Conservation (phyloP, 53 echinoderm and acorn worm species). For the Apostichopus leukothele region DNA sequence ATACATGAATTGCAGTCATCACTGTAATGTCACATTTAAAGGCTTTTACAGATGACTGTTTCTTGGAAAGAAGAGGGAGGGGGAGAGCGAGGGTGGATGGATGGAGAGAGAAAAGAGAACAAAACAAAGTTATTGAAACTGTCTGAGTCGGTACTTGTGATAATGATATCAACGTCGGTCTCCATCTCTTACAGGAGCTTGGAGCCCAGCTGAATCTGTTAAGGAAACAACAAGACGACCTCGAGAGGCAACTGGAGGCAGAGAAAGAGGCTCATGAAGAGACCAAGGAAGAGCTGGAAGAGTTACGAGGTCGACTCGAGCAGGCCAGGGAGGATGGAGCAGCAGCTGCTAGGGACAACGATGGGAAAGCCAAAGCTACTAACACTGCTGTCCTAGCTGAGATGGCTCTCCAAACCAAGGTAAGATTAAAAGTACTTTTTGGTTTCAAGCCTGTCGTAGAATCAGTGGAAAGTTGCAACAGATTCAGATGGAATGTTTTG, state of each 20-base stretch:
- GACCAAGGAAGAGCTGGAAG: constrained; percentile 89
- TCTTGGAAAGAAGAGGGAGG: no score
- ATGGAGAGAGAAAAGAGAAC: no score
- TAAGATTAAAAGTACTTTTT: constrained; percentile 16
- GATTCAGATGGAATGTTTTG: no score
- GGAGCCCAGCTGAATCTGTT: constrained; percentile 73
- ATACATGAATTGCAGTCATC: no score
- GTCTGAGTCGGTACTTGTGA: no score
- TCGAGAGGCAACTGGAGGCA: constrained; percentile 66
- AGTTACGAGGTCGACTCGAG: constrained; percentile 63
- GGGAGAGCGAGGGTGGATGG: no score
- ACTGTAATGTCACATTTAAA: no score
- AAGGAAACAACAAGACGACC: constrained; percentile 67
- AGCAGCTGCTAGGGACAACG: constrained; percentile 55
- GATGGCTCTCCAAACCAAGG: constrained; percentile 85
- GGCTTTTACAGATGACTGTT: no score
- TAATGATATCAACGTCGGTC: no score
- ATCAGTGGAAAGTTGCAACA: no score
- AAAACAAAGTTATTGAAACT: no score
- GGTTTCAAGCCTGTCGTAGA: not conserved
- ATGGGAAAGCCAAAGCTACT: constrained; percentile 74
- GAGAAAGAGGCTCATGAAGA: constrained; percentile 71
- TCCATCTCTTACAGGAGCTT: constrained; percentile 62
- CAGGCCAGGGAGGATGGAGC: constrained; percentile 62
- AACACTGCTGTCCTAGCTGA: constrained; percentile 69